phyloP scores from a whole-genome alignment of 2,888 invertebrate species.

The Ormyrus rosae region DNA sequence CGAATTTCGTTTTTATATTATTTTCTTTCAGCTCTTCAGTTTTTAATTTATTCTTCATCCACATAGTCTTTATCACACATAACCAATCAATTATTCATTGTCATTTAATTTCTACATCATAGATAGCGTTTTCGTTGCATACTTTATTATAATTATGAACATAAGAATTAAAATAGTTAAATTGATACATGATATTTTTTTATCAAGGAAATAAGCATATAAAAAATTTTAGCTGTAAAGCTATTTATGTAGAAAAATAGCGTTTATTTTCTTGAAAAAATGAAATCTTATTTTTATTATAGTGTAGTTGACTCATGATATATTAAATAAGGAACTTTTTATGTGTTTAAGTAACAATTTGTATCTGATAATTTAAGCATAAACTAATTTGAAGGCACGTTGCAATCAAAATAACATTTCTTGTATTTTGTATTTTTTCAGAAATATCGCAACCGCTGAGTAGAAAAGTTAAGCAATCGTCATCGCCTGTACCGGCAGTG shows the following conservation, averaged over 20 bases:
- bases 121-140: background rate
- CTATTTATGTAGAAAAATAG: background rate
- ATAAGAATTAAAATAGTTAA: background rate
- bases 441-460: constrained; percentile 19
- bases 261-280: background rate
- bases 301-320: too few species aligned
- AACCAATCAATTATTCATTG: constrained; percentile 24
- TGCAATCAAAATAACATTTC: too few species aligned
- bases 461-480: constrained; percentile 31
- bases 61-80: constrained; percentile 30
- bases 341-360: too few species aligned
- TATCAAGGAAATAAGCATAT: too few species aligned
- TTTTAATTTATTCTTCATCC: constrained; percentile 11
- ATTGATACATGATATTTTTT: too few species aligned
- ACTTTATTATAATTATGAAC: background rate
- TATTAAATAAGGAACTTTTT: too few species aligned
- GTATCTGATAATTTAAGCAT: too few species aligned
- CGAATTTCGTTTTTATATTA: constrained; percentile 9
- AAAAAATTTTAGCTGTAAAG: too few species aligned
- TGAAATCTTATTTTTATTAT: background rate
- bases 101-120: background rate
- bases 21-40: constrained; percentile 44
- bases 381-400: too few species aligned
- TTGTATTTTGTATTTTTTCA: constrained; percentile 7
- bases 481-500: constrained; percentile 36